phyloP scores from a whole-genome alignment of 37 sponge, comb jelly and placozoan species.

The Corticium candelabrum region DNA sequence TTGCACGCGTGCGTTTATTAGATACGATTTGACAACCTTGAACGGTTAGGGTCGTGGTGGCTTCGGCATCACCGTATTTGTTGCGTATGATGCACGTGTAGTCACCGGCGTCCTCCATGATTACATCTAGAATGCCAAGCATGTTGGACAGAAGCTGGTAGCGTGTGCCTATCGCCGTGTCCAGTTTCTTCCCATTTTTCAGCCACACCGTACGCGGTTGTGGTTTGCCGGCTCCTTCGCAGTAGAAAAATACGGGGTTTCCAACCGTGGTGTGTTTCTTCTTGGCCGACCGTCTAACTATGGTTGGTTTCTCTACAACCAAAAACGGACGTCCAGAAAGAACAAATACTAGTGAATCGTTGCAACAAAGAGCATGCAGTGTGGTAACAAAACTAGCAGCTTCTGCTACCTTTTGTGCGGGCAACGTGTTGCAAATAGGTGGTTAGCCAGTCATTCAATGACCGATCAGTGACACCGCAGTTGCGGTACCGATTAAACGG shows the following conservation, averaged over 20 bases:
- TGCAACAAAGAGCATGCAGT: not conserved
- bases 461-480: no score
- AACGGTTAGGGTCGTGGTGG: not conserved
- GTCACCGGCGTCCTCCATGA: not conserved
- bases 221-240: not conserved
- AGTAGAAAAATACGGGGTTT: not conserved
- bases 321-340: not conserved
- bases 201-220: not conserved
- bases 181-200: not conserved
- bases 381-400: no score
- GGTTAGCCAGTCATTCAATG: no score
- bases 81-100: not conserved
- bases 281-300: not conserved
- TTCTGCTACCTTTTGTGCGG: no score
- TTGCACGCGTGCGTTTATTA: no score
- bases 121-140: not conserved
- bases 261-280: not conserved
- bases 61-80: not conserved
- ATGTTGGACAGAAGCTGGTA: not conserved
- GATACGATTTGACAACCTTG: no score
- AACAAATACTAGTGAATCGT: no score
- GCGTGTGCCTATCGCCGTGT: not conserved
- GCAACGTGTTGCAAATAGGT: no score
- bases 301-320: not conserved
- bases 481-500: no score